Base-by-base conservation (phyloP, 2,113 vertebrate species). In the Paradisaea rubra region DNA sequence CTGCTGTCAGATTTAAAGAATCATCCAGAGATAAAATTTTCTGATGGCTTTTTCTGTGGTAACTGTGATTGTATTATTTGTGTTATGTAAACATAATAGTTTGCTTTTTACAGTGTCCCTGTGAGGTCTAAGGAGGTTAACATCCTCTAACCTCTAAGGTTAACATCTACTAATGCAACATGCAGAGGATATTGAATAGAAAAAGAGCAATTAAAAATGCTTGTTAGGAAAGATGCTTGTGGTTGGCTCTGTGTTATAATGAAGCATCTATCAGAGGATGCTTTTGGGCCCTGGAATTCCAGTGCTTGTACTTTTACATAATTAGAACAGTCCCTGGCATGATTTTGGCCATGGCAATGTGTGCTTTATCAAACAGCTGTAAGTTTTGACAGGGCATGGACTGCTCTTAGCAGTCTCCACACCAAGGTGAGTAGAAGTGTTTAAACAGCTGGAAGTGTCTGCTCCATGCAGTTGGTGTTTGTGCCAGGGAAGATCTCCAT, bases 401-500 rank as follows among this genome's bases (percentile, higher is more conserved):
- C 33, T 66, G 15, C 69, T 84, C 30, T 78, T 81, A 33, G 35
- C 22, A 66, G 50, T 56, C 24, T 64, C 24, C 59, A 30, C 1
- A 4, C 37, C 41, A 52, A 17, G 33, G 14, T 72, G 24, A 49
- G 53, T 45, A 24, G 17, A 47, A 72, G 31, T 15, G 23, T 60
- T 85, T 45, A 8, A 88, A 41, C 15, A 63, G 15, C 30, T 77
- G 59, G 28, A n/a, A 3, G 3, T 39, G 13, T 30, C 64, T 37
- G 53, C 23, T 77, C 31, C 21, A 1, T 3, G 10, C 28, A 13
- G 54, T 15, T 76, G 69, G 19, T 31, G 25, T 71, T 70, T 37
- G 53, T 68, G 71, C 31, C 0, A 0, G 53, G 44, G 66, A 68
- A 15, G 33, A 35, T 39, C 44, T 56, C n/a, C 0, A 0, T 42